Evolutionary conservation across 2,797 vertebrate species (phyloP).

Genomic region (Euthynnus affinis): DNA sequence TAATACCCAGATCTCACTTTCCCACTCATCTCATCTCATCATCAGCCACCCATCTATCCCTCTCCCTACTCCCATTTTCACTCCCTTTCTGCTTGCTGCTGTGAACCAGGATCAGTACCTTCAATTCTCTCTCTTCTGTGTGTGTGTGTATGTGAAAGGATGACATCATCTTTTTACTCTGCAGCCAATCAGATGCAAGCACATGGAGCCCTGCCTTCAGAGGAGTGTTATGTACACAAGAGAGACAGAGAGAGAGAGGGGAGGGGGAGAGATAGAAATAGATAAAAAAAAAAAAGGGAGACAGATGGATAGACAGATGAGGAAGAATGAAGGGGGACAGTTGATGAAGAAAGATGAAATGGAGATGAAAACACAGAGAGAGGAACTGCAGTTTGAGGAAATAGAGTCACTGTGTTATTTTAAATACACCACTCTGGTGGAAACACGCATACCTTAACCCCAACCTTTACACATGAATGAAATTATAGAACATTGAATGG

Average conservation of each 20-base stretch:
- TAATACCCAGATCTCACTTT: not conserved
- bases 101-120: constrained; percentile 58
- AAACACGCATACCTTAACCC: constrained; percentile 5
- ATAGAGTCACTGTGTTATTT: not conserved
- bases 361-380: not conserved
- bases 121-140: constrained; percentile 43
- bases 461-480: constrained; percentile 18
- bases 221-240: constrained; percentile 84
- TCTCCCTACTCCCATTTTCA: constrained; percentile 39
- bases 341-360: not conserved
- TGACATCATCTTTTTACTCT: constrained; percentile 88
- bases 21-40: constrained; percentile 9
- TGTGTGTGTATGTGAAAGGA: constrained; percentile 64
- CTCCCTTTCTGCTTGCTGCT: constrained; percentile 40
- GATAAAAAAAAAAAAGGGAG: constrained; percentile 42
- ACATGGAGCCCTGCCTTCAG: constrained; percentile 87
- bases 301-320: not conserved
- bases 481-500: constrained; percentile 19
- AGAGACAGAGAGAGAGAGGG: constrained; percentile 86
- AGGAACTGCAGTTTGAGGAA: not conserved
- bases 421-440: not conserved
- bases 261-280: constrained; percentile 76
- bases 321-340: not conserved
- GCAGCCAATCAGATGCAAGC: constrained; percentile 85
- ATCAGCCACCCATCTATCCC: constrained; percentile 20